These are phyloP conservation scores for Anser cygnoides DNA, from an alignment of 2,113 vertebrate genomes.

Conservation along the genomic window DNA sequence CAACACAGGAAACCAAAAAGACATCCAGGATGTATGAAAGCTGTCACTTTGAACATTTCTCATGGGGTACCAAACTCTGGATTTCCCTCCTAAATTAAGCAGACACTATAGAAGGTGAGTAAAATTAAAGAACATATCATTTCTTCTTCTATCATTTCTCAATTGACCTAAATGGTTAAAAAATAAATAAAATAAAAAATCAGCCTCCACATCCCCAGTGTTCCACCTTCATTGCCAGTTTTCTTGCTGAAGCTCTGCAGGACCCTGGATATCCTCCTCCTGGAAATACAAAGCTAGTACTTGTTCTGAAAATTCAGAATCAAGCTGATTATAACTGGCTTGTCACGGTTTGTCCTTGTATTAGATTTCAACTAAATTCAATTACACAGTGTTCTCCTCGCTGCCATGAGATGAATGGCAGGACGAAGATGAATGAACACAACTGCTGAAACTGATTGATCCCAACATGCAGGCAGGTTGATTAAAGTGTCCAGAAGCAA, in stretches of 20 bases:
- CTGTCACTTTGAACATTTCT: neutral
- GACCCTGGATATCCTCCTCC: neutral
- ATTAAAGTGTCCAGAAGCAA: conserved; percentile 77
- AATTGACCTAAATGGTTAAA: neutral
- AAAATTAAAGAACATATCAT: neutral
- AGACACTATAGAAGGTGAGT: neutral
- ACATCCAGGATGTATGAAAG: neutral
- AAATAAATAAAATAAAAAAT: neutral
- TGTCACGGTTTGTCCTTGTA: conserved; percentile 60
- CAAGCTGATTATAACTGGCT: conserved; percentile 45
- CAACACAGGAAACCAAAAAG: neutral
- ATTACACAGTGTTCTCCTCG: conserved; percentile 69
- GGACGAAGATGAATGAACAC: conserved; percentile 74
- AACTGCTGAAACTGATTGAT: conserved; percentile 73
- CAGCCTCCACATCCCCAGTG: neutral
- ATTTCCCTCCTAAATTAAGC: neutral
- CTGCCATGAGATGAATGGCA: conserved; percentile 72
- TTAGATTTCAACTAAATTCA: conserved; percentile 77
- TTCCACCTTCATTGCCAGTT: neutral
- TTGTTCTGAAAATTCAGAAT: conserved; percentile 40
- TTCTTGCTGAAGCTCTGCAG: neutral
- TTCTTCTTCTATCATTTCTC: neutral
- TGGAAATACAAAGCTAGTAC: conserved; percentile 23
- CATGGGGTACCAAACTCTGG: neutral
- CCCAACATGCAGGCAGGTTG: conserved; percentile 65